A percentile compares a stretch with the other conserved stretches of the same genome.
phyloP scores from a whole-genome alignment of 2,113 vertebrate species.

The Anser brachyrhynchus region DNA sequence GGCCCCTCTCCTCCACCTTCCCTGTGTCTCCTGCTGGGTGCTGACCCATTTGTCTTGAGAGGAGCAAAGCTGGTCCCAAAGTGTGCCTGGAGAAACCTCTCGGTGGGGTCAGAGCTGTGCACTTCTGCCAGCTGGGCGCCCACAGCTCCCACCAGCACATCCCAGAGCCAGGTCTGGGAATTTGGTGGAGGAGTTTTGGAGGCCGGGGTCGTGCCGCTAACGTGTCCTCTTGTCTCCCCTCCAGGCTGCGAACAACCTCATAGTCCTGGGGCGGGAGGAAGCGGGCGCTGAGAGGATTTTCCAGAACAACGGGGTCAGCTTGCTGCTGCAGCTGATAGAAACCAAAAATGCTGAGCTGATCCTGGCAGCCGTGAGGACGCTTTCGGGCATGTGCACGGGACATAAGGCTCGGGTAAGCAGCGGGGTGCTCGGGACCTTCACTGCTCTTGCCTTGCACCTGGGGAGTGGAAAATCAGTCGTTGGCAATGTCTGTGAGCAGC shows the following conservation, averaged over 20 bases:
- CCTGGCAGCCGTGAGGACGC: conserved; percentile 87
- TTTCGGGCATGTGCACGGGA: conserved; percentile 92
- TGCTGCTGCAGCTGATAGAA: conserved; percentile 89
- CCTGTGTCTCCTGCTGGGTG: background rate
- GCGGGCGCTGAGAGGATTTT: conserved; percentile 94
- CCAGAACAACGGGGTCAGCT: conserved; percentile 89
- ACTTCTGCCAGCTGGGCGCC: too few species aligned
- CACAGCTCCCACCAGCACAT: background rate
- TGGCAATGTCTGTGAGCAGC: background rate
- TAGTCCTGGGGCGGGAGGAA: conserved; percentile 92
- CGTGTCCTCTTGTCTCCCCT: background rate
- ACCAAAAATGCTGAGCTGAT: conserved; percentile 88
- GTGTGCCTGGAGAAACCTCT: background rate
- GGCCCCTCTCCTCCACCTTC: background rate
- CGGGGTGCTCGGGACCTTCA: background rate
- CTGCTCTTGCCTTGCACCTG: background rate
- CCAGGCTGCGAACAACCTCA: conserved; percentile 96
- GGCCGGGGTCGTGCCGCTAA: background rate
- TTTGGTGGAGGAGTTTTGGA: fast-evolving
- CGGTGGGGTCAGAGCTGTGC: background rate
- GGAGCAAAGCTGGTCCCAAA: background rate
- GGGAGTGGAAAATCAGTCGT: background rate
- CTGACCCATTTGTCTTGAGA: background rate
- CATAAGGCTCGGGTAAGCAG: conserved; percentile 89
- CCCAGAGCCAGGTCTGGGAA: background rate